These are phyloP conservation scores for Scotopteryx bipunctaria DNA, from an alignment of 2,888 invertebrate genomes.

Conservation along the genomic window DNA sequence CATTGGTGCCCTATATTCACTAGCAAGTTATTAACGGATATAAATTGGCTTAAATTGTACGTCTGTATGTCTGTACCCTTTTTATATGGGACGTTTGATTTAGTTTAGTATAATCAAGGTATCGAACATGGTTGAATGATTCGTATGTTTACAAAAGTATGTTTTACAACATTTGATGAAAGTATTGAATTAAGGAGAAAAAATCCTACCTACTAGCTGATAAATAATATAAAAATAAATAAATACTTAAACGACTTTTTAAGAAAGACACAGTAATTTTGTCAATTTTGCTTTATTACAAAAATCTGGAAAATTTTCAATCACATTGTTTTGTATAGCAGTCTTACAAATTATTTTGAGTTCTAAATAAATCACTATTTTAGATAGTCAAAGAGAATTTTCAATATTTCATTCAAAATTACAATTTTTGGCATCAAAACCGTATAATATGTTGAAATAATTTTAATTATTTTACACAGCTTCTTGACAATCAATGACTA, in stretches of 20 bases:
- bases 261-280: background rate
- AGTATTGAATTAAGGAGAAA: background rate
- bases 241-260: too few relatives aligned
- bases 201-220: too few relatives aligned
- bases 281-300: slow-evolving; percentile 2
- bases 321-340: slow-evolving; percentile 4
- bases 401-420: background rate
- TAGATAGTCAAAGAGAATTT: background rate
- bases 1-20: slow-evolving; percentile 42
- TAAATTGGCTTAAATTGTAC: slow-evolving; percentile 73
- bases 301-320: slow-evolving; percentile 1
- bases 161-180: too few relatives aligned
- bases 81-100: slow-evolving; percentile 30
- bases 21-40: slow-evolving; percentile 64
- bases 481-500: too few relatives aligned
- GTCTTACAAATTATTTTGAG: background rate
- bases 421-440: background rate
- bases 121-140: background rate
- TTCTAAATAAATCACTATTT: background rate
- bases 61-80: slow-evolving; percentile 49
- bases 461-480: too few relatives aligned
- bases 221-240: too few relatives aligned
- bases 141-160: background rate
- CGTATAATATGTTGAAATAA: too few relatives aligned
- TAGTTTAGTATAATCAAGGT: slow-evolving; percentile 4